Conservation (phyloP, 2,113 vertebrate species). For the Microtus montanus region DNA sequence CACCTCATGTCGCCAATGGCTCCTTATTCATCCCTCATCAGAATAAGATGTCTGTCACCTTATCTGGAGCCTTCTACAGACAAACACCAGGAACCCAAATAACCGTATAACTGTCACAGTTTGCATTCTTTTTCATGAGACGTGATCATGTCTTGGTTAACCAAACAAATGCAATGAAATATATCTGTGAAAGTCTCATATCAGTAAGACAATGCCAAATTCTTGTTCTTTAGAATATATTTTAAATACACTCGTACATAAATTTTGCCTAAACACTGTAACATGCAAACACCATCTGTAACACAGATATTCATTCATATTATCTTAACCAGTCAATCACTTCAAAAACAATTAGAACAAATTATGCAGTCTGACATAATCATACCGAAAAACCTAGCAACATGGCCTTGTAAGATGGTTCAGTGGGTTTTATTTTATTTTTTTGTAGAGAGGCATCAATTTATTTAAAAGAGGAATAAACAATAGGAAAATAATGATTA, state of each 20-base stretch:
- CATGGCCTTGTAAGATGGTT: no score
- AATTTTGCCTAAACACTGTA: neutral
- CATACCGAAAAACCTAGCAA: slow-evolving; percentile 3
- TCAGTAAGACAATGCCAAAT: slow-evolving; percentile 17
- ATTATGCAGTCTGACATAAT: neutral
- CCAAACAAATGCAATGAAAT: neutral
- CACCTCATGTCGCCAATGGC: neutral
- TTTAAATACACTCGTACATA: neutral
- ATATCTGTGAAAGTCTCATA: slow-evolving; percentile 15
- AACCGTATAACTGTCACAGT: neutral
- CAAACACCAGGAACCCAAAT: neutral
- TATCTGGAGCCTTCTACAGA: neutral
- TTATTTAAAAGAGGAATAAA: no score
- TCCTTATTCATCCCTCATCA: slow-evolving; percentile 22
- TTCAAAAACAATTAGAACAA: slow-evolving; percentile 12
- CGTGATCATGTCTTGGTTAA: neutral
- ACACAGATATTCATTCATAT: neutral
- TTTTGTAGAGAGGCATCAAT: no score
- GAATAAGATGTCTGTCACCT: neutral
- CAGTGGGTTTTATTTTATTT: neutral
- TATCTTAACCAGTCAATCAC: neutral
- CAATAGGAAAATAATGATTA: no score
- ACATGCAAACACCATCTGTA: neutral
- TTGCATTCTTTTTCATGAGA: slow-evolving; percentile 37
- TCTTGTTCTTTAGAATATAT: neutral